phyloP scores from a whole-genome alignment of 2,797 vertebrate species.

The Chelon labrosus region DNA sequence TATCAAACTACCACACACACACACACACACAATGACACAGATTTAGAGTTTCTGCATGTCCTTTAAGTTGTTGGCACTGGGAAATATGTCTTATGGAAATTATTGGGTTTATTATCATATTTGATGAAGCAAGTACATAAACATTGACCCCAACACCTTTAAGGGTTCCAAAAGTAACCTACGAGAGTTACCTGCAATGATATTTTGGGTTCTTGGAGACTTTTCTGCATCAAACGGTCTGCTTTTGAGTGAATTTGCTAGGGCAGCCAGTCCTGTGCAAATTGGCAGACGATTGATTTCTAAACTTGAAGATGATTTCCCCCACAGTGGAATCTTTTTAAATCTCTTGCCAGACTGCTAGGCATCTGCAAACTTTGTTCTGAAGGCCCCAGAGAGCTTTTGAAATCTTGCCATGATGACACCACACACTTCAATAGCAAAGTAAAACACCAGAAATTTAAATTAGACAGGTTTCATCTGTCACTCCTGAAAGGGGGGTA shows the following conservation, averaged over 20 bases:
- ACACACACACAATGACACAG: slow-evolving; percentile 11
- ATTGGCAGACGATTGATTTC: no score
- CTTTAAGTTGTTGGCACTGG: slow-evolving; percentile 11
- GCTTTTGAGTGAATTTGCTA: not conserved
- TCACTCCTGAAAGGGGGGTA: not conserved
- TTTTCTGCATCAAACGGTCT: not conserved
- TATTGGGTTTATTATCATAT: no score
- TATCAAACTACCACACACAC: slow-evolving; percentile 21
- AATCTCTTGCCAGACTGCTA: not conserved
- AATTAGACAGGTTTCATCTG: not conserved
- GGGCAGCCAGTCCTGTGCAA: no score
- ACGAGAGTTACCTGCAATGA: not conserved
- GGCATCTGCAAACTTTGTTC: not conserved
- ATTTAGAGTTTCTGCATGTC: not conserved
- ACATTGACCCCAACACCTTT: no score
- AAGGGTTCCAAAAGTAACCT: no score
- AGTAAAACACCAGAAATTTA: not conserved
- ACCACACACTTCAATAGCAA: not conserved
- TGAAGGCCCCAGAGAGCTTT: not conserved
- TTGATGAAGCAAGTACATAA: no score
- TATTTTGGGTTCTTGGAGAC: not conserved
- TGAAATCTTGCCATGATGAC: not conserved
- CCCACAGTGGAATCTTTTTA: not conserved
- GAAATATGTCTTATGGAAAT: not conserved
- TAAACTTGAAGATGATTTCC: no score